Conservation (phyloP, 2,888 invertebrate genomes). For the Drosophila acutilabella region DNA sequence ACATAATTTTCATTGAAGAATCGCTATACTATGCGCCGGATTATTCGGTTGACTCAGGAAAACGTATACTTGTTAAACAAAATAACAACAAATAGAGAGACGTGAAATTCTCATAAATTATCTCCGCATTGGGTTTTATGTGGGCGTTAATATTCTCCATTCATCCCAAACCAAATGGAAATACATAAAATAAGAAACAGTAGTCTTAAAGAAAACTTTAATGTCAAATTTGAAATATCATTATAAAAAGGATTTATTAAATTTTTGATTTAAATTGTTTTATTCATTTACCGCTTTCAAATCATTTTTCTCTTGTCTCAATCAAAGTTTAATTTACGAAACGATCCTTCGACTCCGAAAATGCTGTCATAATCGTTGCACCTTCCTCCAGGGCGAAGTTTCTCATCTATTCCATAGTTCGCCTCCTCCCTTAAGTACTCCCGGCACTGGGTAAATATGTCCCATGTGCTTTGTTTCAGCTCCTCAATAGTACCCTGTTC, state of each 20-base stretch:
- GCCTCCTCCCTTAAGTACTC: conserved; percentile 73
- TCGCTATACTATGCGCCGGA: conserved; percentile 14
- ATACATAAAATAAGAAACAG: conserved; percentile 17
- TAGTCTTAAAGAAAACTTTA: neutral
- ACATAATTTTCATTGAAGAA: conserved; percentile 47
- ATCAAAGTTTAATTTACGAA: conserved; percentile 73
- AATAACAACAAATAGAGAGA: conserved; percentile 18
- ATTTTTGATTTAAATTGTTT: neutral
- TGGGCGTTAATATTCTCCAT: conserved; percentile 38
- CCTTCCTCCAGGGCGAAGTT: conserved; percentile 62
- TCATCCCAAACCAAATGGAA: conserved; percentile 33
- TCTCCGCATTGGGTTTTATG: conserved; percentile 8
- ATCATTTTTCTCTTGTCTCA: conserved; percentile 25
- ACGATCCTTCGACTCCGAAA: conserved; percentile 80
- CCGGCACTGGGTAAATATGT: conserved; percentile 52
- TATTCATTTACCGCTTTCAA: neutral
- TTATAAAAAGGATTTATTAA: neutral
- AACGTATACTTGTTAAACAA: neutral
- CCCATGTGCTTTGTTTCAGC: conserved; percentile 54
- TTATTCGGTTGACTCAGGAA: conserved; percentile 20
- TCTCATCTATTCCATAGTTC: conserved; percentile 74
- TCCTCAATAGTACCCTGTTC: conserved; percentile 85
- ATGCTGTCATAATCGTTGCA: conserved; percentile 64
- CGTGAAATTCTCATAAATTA: conserved; percentile 38
- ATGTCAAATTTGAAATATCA: neutral